Evolutionary conservation across 2,888 invertebrate species (phyloP).

Genomic region (Trichogramma evanescens): DNA sequence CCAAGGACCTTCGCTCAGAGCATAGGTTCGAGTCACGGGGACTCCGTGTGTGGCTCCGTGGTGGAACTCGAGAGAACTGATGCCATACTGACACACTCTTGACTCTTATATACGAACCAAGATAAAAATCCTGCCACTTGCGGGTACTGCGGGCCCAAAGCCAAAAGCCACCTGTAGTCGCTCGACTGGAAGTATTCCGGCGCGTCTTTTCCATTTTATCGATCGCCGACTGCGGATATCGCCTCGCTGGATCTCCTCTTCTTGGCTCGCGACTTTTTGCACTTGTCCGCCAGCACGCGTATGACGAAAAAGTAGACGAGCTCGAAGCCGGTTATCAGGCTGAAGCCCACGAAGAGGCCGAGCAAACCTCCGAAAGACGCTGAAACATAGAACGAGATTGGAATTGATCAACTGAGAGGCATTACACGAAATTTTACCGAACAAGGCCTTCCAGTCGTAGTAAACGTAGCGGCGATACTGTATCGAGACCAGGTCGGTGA

Average conservation of each 20-base stretch:
- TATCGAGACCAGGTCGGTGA: constrained; percentile 61
- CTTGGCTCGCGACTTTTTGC: neutral
- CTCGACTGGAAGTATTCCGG: too few species aligned
- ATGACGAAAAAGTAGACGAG: constrained; percentile 66
- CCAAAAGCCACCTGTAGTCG: too few species aligned
- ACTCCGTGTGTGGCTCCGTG: constrained; percentile 19
- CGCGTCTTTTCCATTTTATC: too few species aligned
- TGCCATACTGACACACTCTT: fast-evolving
- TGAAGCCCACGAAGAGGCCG: constrained; percentile 78
- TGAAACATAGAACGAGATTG: constrained; percentile 43
- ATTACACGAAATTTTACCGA: constrained; percentile 50
- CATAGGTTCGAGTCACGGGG: constrained; percentile 7
- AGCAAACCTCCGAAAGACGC: constrained; percentile 76
- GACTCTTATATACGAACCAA: constrained; percentile 12
- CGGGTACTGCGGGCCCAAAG: constrained; percentile 1
- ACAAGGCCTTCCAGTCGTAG: constrained; percentile 63
- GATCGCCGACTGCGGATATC: too few species aligned
- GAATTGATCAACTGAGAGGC: neutral
- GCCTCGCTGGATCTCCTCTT: too few species aligned
- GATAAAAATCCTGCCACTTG: constrained; percentile 13
- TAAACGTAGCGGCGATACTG: constrained; percentile 60
- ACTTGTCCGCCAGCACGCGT: constrained; percentile 35
- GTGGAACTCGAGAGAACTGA: constrained; percentile 21
- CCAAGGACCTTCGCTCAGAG: constrained; percentile 25
- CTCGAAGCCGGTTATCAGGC: constrained; percentile 72